phyloP scores from a whole-genome alignment of 2,888 invertebrate species.

The Onchidella celtica region DNA sequence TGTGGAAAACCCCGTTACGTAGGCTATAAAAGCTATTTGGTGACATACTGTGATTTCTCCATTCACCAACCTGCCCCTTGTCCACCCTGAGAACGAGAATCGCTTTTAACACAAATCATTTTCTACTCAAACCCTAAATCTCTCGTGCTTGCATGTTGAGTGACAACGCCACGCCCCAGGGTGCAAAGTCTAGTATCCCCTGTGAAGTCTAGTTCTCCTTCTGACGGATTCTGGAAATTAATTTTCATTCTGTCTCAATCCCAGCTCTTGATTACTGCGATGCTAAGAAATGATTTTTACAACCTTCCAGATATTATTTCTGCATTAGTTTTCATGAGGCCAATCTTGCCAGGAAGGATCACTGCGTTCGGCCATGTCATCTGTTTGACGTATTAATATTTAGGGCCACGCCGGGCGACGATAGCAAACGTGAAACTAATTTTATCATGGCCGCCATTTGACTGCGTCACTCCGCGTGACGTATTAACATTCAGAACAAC shows the following conservation, averaged over 20 bases:
- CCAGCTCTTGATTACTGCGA: neutral
- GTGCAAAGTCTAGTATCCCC: too few species aligned
- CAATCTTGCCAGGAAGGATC: neutral
- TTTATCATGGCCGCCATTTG: neutral
- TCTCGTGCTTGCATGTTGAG: too few species aligned
- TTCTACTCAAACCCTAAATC: too few species aligned
- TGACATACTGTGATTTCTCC: too few species aligned
- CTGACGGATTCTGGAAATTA: constrained; percentile 11
- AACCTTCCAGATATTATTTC: constrained; percentile 6
- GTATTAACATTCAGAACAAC: neutral
- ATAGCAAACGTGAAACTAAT: constrained; percentile 8
- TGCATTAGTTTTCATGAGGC: neutral
- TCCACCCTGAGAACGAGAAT: too few species aligned
- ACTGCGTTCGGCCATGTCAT: neutral
- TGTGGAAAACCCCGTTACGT: too few species aligned
- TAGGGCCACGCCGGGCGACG: neutral
- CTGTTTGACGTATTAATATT: constrained; percentile 29
- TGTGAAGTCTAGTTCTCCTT: too few species aligned
- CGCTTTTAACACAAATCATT: too few species aligned
- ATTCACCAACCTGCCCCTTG: too few species aligned
- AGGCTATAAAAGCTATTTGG: too few species aligned
- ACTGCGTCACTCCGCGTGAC: neutral
- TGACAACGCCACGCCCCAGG: too few species aligned
- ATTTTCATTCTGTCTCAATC: neutral
- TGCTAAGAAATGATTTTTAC: neutral